Percentiles rank a stretch among this genome's conserved stretches.
Evolutionary conservation across 2,797 vertebrate species (phyloP).

Genomic region (Tamandua tetradactyla): DNA sequence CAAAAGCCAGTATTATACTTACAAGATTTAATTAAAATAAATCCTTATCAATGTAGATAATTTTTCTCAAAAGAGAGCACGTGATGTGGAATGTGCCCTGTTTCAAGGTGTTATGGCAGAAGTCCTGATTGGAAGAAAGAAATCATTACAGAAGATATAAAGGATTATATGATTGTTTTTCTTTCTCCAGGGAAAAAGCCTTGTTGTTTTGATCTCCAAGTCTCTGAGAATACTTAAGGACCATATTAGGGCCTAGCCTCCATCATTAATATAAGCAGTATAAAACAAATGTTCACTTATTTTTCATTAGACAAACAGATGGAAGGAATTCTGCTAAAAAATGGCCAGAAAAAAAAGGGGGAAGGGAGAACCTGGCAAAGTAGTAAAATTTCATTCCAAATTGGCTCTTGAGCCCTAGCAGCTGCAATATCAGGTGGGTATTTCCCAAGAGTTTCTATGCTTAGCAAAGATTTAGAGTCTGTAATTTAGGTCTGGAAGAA

Average conservation of each 20-base stretch:
- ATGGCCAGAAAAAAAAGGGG: not conserved
- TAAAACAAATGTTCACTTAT: constrained; percentile 67
- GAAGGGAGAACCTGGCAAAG: constrained; percentile 19
- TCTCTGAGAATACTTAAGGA: constrained; percentile 50
- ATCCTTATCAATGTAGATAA: constrained; percentile 14
- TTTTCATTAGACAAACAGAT: constrained; percentile 71
- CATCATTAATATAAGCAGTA: constrained; percentile 53
- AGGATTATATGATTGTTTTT: constrained; percentile 35
- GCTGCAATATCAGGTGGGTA: constrained; percentile 58
- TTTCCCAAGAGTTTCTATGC: constrained; percentile 62
- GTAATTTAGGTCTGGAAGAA: constrained; percentile 19
- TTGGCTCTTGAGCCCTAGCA: constrained; percentile 40
- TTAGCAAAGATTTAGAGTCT: constrained; percentile 20
- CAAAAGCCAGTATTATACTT: constrained; percentile 3
- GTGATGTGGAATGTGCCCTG: not conserved
- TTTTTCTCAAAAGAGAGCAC: not conserved
- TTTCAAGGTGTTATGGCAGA: not conserved
- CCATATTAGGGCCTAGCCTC: constrained; percentile 46
- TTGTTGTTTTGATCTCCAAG: not conserved
- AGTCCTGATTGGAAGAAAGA: constrained; percentile 23
- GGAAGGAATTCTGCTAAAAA: constrained; percentile 62
- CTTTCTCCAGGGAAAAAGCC: constrained; percentile 42
- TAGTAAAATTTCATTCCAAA: constrained; percentile 49
- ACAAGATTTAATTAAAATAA: constrained; percentile 48
- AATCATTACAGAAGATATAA: constrained; percentile 36